phyloP scores from a whole-genome alignment of 2,888 invertebrate genomes.

The Hoplodrina ambigua region DNA sequence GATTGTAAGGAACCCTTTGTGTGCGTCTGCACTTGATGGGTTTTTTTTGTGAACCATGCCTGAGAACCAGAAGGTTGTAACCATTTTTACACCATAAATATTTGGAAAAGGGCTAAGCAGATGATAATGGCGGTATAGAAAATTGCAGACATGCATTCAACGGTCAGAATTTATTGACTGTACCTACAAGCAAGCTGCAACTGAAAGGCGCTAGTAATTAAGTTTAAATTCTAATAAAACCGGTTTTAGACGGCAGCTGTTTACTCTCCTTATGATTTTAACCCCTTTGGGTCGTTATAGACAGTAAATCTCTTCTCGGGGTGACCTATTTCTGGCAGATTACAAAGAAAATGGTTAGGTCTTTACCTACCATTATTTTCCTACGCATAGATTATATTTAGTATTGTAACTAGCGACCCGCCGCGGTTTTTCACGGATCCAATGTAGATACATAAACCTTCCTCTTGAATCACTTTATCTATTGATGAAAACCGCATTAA shows the following conservation, averaged over 20 bases:
- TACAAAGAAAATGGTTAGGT: slow-evolving; percentile 6
- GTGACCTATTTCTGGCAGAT: slow-evolving; percentile 15
- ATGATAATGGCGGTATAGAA: too few relatives aligned
- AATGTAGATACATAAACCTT: too few relatives aligned
- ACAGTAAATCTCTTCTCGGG: not conserved
- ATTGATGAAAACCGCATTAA: too few relatives aligned
- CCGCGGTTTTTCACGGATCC: too few relatives aligned
- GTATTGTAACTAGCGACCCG: too few relatives aligned
- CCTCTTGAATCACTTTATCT: too few relatives aligned
- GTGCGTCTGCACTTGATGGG: too few relatives aligned
- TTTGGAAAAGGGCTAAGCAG: too few relatives aligned
- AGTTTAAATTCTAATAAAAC: slow-evolving; percentile 24
- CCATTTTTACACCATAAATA: too few relatives aligned
- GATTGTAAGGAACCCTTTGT: too few relatives aligned
- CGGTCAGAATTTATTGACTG: slow-evolving; percentile 1
- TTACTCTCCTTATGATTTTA: not conserved
- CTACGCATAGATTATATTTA: slow-evolving; percentile 11
- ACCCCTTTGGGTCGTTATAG: slow-evolving; percentile 2
- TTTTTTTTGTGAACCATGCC: too few relatives aligned
- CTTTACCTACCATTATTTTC: slow-evolving; percentile 5
- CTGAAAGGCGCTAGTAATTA: not conserved
- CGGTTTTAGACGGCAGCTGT: slow-evolving; percentile 31
- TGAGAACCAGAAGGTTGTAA: too few relatives aligned
- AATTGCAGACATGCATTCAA: not conserved
- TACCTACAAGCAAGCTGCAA: slow-evolving; percentile 28